Conservation (phyloP, 2,888 invertebrate species). For the Synergus itoensis region DNA sequence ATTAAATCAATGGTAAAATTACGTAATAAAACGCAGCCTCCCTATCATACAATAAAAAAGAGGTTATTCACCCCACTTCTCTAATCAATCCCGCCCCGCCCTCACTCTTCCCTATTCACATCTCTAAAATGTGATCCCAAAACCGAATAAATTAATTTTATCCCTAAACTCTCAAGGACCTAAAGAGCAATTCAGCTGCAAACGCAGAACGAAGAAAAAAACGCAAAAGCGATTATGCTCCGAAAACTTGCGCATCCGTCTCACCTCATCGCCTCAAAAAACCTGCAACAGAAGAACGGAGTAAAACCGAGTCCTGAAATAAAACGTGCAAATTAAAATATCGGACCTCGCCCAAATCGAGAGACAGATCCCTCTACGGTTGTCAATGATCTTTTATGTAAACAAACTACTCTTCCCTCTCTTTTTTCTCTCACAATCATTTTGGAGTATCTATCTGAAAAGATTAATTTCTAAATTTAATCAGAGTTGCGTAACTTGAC, state of each 20-base stretch:
- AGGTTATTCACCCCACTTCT: constrained; percentile 33
- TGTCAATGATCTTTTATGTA: constrained; percentile 61
- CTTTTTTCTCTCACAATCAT: neutral
- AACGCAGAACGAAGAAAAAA: neutral
- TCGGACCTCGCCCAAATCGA: constrained; percentile 61
- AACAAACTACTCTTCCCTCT: constrained; percentile 54
- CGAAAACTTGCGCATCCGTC: neutral
- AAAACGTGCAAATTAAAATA: constrained; percentile 8
- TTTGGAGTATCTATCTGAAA: neutral
- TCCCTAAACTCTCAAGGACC: neutral
- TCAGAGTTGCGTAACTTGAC: constrained; percentile 62
- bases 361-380: constrained; percentile 51
- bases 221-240: neutral
- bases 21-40: constrained; percentile 18
- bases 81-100: constrained; percentile 33
- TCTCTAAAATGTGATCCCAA: neutral
- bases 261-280: neutral
- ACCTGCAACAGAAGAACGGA: neutral
- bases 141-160: neutral
- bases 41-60: constrained; percentile 10
- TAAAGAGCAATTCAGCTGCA: neutral
- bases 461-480: constrained; percentile 59
- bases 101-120: neutral
- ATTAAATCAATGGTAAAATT: constrained; percentile 8
- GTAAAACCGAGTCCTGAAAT: neutral